Base-by-base conservation (phyloP, 2,888 invertebrate genomes). In the Cremastobaeus sp. region DNA sequence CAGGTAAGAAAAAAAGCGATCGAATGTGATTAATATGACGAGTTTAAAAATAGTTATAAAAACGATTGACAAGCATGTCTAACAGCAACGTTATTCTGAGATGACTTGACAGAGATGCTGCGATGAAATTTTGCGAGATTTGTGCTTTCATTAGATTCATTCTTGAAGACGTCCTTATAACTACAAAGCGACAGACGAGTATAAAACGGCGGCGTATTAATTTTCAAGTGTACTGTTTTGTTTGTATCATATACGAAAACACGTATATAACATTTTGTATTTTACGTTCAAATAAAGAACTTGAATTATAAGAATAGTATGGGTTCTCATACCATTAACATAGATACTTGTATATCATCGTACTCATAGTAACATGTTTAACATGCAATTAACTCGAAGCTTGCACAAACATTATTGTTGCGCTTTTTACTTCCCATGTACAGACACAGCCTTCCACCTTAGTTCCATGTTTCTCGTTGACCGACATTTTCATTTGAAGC, bases 341-440 rank as follows among this genome's bases (percentile, higher is more conserved):
- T 66, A 66, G 57, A 54, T 54, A 85, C 81, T 80, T 77, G 82
- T 83, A 85, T 85, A 84, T 85, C 78, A 82, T 81, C 82, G 79
- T 84, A 85, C 82, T 83, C 82, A 84, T 83, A 85, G 83, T 84
- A 84, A 87, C 87, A 87, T 87, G 87, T 87, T 87, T 86, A 86
- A 87, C 87, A 87, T 87, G 87, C 84, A 87, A 87, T 85, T 85
- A 85, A 86, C 85, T 81, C 79, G 86, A 86, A 87, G 86, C 86
- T 85, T 83, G 86, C 85, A 85, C 86, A 84, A 86, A 86, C 85
- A 84, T 76, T 83, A 82, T 79, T 84, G 85, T 85, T 87, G 85
- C 84, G 84, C 86, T 84, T 82, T 79, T 85, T 82, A 85, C 85
- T 86, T 86, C 85, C 85, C 82, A 81, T 83, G 80, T 85, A 80